Evolutionary conservation across 2,797 vertebrate genomes (phyloP).

Genomic region (Neomorphus geoffroyi): DNA sequence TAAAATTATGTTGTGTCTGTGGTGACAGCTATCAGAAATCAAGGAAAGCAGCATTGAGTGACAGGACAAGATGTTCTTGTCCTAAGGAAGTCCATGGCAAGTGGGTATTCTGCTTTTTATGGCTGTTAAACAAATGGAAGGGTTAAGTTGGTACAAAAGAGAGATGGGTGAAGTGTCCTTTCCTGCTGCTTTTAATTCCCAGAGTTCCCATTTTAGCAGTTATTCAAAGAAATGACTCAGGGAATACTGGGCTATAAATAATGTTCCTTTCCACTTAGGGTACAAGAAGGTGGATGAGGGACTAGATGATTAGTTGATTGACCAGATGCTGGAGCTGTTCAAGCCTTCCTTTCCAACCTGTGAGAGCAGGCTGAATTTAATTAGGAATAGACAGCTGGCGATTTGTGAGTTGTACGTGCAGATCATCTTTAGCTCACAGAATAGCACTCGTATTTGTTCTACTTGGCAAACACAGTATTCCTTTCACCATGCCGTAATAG

Average conservation of each 20-base stretch:
- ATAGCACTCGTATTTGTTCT: neutral
- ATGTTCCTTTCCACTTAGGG: neutral
- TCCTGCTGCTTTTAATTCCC: neutral
- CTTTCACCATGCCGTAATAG: neutral
- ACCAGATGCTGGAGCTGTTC: neutral
- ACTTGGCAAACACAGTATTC: neutral
- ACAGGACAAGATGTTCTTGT: neutral
- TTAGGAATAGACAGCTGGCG: neutral
- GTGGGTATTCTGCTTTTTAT: neutral
- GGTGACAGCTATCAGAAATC: neutral
- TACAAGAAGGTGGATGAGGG: neutral
- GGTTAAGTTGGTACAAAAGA: neutral
- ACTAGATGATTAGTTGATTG: neutral
- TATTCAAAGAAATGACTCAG: neutral
- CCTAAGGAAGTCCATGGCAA: neutral
- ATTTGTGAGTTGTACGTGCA: neutral
- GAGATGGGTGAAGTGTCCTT: neutral
- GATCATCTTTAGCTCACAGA: neutral
- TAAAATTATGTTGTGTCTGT: neutral
- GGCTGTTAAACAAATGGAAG: neutral
- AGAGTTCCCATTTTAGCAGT: neutral
- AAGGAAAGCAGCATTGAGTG: neutral
- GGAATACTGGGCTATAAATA: neutral
- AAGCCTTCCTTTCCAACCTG: neutral
- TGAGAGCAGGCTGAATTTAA: neutral